Evolutionary conservation across 2,888 invertebrate species (phyloP).

Genomic region (Erebia aethiops): DNA sequence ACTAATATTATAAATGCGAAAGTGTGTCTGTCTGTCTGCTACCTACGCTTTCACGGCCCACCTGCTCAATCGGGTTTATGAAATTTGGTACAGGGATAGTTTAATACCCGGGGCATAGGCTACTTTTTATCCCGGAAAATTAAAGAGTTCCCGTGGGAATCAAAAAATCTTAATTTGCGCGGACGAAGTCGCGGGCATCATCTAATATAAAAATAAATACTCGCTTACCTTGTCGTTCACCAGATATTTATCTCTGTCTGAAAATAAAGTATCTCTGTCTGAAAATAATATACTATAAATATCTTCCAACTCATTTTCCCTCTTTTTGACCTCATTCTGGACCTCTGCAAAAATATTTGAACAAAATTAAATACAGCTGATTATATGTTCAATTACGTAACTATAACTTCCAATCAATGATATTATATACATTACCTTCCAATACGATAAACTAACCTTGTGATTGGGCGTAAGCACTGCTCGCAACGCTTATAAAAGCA

Average conservation of each 20-base stretch:
- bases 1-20: too few relatives aligned
- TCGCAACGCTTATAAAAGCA: background rate
- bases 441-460: background rate
- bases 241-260: conserved; percentile 4
- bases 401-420: too few relatives aligned
- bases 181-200: too few relatives aligned
- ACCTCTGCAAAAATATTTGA: background rate
- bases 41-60: too few relatives aligned
- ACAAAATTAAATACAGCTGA: background rate
- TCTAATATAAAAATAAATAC: background rate
- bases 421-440: background rate
- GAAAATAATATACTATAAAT: background rate
- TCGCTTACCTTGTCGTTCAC: conserved; percentile 1
- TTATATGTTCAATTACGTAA: background rate
- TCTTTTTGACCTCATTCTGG: too few relatives aligned
- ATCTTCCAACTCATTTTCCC: background rate
- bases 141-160: too few relatives aligned
- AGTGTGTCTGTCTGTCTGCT: too few relatives aligned
- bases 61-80: too few relatives aligned
- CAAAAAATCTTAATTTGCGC: too few relatives aligned
- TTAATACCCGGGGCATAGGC: too few relatives aligned
- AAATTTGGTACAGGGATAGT: too few relatives aligned
- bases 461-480: background rate
- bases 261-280: conserved; percentile 5
- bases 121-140: too few relatives aligned